phyloP scores from a whole-genome alignment of 1,140 invertebrate genomes.

The Trichonephila clavata region DNA sequence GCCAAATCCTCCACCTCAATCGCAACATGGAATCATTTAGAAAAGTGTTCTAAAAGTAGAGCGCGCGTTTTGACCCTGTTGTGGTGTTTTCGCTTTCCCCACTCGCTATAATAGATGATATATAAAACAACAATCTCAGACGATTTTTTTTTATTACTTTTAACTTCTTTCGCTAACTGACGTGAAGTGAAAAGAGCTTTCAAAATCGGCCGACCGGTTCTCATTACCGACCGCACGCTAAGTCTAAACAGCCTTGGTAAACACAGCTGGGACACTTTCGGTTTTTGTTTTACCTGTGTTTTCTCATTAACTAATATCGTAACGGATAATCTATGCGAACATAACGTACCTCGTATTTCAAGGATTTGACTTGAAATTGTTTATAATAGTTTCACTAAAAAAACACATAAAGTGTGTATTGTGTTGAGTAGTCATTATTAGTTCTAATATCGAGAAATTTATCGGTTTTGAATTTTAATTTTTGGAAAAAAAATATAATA shows the following conservation, averaged over 20 bases:
- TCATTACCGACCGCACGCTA: neutral
- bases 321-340: neutral
- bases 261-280: slow-evolving; percentile 25
- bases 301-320: neutral
- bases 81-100: slow-evolving; percentile 12
- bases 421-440: too few species aligned
- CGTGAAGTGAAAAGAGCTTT: slow-evolving; percentile 2
- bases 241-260: neutral
- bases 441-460: too few species aligned
- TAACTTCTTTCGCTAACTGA: neutral
- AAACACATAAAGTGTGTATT: too few species aligned
- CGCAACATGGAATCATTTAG: neutral
- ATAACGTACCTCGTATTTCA: too few species aligned
- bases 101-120: slow-evolving; percentile 27
- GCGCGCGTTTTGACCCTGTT: slow-evolving; percentile 35
- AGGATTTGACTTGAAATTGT: too few species aligned
- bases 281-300: neutral
- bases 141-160: neutral
- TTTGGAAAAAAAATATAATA: too few species aligned
- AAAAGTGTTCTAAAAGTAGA: slow-evolving; percentile 37
- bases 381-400: too few species aligned
- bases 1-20: neutral
- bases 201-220: slow-evolving; percentile 42
- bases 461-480: too few species aligned
- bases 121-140: slow-evolving; percentile 35